These are phyloP conservation scores for Sphaerolaimus hirsutus DNA, from an alignment of 2,888 invertebrate species.

Conservation along the genomic window DNA sequence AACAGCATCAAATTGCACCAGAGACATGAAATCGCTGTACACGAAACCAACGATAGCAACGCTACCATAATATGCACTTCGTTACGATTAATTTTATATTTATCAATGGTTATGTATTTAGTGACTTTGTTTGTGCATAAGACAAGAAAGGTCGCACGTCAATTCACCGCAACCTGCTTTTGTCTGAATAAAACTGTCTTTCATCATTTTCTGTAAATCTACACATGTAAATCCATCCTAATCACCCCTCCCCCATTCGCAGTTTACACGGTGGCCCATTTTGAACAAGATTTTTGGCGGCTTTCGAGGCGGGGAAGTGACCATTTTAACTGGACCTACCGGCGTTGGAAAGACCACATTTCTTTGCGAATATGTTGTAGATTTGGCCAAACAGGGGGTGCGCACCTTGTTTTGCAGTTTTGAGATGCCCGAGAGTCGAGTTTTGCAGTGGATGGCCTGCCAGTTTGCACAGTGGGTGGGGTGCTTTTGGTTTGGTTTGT, in stretches of 20 bases:
- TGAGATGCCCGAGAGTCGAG: slow-evolving; percentile 22
- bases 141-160: too few species aligned
- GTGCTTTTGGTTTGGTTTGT: neutral
- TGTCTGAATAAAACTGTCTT: too few species aligned
- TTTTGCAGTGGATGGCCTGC: slow-evolving; percentile 23
- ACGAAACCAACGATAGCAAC: too few species aligned
- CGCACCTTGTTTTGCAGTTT: slow-evolving; percentile 23
- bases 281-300: slow-evolving; percentile 20
- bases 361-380: slow-evolving; percentile 21
- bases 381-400: slow-evolving; percentile 20
- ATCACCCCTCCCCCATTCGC: slow-evolving; percentile 5
- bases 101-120: too few species aligned
- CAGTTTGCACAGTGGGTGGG: slow-evolving; percentile 19
- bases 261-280: slow-evolving; percentile 21
- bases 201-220: too few species aligned
- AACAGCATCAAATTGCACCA: too few species aligned
- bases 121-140: too few species aligned
- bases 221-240: too few species aligned
- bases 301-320: slow-evolving; percentile 19
- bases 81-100: too few species aligned
- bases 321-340: slow-evolving; percentile 21
- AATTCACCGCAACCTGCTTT: too few species aligned
- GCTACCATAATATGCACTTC: too few species aligned
- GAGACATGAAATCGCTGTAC: too few species aligned
- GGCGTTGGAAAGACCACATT: slow-evolving; percentile 23